Conservation (phyloP, 2,797 vertebrate species). For the Caiman crocodilus region DNA sequence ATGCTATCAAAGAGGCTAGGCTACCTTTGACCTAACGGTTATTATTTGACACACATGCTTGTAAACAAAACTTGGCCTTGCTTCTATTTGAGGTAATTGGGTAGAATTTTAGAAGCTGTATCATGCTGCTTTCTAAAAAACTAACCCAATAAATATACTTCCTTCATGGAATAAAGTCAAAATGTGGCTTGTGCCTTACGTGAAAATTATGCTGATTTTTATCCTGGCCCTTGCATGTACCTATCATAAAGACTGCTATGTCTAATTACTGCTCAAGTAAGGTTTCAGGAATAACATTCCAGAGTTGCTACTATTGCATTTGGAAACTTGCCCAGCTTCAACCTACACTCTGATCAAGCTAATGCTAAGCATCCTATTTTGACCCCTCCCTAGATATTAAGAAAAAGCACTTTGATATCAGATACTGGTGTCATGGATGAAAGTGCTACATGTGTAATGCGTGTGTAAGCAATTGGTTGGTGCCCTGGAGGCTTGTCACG, state of each 20-base stretch:
- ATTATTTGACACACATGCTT: background rate
- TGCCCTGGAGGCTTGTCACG: background rate
- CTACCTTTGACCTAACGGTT: background rate
- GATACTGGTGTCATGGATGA: background rate
- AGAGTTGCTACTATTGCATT: background rate
- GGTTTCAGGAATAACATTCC: background rate
- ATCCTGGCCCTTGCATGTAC: background rate
- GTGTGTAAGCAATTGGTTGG: background rate
- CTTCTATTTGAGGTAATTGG: background rate
- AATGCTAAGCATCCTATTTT: background rate
- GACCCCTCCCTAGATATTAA: background rate
- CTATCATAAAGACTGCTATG: conserved; percentile 10
- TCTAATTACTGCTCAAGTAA: conserved; percentile 35
- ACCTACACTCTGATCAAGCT: background rate
- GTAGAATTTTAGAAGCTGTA: background rate
- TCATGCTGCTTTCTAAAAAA: background rate
- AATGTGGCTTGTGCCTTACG: background rate
- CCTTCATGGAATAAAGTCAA: background rate
- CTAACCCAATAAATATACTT: background rate
- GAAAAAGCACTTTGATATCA: background rate
- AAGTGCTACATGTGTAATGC: background rate
- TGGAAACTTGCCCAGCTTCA: background rate
- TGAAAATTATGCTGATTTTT: background rate
- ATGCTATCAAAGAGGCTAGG: background rate
- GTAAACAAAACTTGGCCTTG: background rate